Base-by-base conservation (phyloP, 2,888 invertebrate species). In the Rugalucina vietnamica region DNA sequence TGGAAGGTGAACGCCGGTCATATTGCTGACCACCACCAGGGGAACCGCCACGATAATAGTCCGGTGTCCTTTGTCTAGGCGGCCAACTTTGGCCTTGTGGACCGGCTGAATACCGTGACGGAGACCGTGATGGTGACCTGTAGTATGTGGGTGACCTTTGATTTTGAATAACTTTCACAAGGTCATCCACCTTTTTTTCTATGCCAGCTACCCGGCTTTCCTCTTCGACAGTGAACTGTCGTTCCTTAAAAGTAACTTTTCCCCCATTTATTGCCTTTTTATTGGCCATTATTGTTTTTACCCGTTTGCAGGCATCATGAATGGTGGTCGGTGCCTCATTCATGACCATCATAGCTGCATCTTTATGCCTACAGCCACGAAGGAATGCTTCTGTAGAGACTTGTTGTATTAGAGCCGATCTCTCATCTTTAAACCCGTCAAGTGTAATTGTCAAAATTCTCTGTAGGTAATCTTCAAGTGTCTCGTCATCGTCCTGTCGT, bases 331-430 rank as follows among this genome's bases (percentile, higher is more conserved):
- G 18, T 14, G 37, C 4, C 24, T 39, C 49, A 49, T 73, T 73
- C 49, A 73, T 73, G 2, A 73, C 73, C n/a, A 27, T 3, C 29
- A 14, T 43, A 14, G 74, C 50, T 24, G 74, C 74, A 24, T 74
- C 74, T 34, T 49, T 8, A 32, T 74, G 49, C 21, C n/a, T 37
- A 24, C 49, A 72, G 18, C 39, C 39, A 18, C 39, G 37, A 1
- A 37, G 29, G 14, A 72, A 72, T 37, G 72, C 72, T 14, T 49
- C 74, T n/a, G 54, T 74, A 18, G 74, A 49, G 18, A 73, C 12
- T 29, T 74, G 49, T 32, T 49, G 49, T 0, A 32, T 12, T 10
- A 29, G n/a, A 43, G 12, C 18, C 0, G 21, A 5, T 10, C 27
- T 8, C 12, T 29, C 12, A 12, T 1, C n/a, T 32, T 74, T 29